Percentiles rank a stretch among this genome's conserved stretches.
phyloP scores from a whole-genome alignment of 2,888 invertebrate species.

The Drosophila meridionalis region DNA sequence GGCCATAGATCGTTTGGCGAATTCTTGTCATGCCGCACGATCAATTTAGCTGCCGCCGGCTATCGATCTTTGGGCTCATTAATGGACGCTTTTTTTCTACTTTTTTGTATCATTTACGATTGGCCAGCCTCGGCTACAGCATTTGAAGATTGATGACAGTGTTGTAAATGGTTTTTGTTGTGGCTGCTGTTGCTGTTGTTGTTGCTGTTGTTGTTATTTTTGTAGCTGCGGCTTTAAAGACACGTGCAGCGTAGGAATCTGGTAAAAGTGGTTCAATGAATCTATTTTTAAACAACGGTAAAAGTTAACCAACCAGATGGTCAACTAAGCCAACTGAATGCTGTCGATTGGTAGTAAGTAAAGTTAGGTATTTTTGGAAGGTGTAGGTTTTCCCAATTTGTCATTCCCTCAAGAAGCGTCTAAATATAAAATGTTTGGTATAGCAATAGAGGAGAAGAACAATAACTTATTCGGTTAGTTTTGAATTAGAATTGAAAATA shows the following conservation, averaged over 20 bases:
- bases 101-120: conserved; percentile 31
- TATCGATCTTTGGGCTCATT: conserved; percentile 47
- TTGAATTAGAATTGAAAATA: no score
- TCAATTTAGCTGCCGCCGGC: conserved; percentile 24
- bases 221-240: conserved; percentile 22
- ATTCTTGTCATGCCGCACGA: conserved; percentile 34
- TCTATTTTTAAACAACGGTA: conserved; percentile 20
- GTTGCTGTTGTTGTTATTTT: neutral
- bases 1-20: conserved; percentile 9
- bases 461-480: no score
- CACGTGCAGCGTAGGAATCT: conserved; percentile 45
- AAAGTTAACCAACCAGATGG: conserved; percentile 6
- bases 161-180: conserved; percentile 31
- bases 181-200: neutral
- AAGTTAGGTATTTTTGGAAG: no score
- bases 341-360: neutral
- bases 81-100: conserved; percentile 21
- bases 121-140: conserved; percentile 6
- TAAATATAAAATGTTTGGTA: neutral
- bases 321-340: conserved; percentile 2
- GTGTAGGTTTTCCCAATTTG: neutral
- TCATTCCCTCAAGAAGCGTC: no score
- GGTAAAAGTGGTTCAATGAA: conserved; percentile 44
- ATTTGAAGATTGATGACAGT: conserved; percentile 43
- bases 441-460: no score